Evolutionary conservation across 1,140 invertebrate species (phyloP), one percentile per base, ranked within the genome.

Genomic region (Panagrolaimus sp.): DNA sequence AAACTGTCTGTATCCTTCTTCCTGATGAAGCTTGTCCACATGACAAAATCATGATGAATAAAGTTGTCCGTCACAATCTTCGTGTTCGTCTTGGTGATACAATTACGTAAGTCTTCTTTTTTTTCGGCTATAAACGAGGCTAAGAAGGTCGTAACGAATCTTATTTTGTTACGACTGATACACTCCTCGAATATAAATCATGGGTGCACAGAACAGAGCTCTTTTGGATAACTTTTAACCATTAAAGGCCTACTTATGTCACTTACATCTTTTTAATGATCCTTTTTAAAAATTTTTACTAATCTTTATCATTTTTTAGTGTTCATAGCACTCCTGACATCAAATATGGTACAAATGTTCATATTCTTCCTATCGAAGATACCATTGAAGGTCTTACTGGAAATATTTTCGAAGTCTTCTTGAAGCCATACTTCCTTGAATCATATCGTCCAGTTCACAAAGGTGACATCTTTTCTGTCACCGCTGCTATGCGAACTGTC

Each of bases 351-450:
- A 97, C 97, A 84, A 87, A 95, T 32, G 93, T 99, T 71, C 96
- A 98, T 84, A 93, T 99, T 66, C 86, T 99, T 76, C 96, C 96
- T 0, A 97, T 99, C 84, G 96, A 99, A 87, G 96, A 99, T 82
- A 97, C 96, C 26, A 91, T 99, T 38, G 94, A 97, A 86, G 96
- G 96, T 63, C 87, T 99, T 26, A 94, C 94, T 72, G 96, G 96
- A 74, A 95, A 94, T 85, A 85, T 98, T 10, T 98, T 98, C 85
- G 95, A 98, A 86, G 95, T 98, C 15, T 99, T 94, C 84, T 87
- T 99, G 75, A 98, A 98, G 85, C 96, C 96, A 10, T 99, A 99
- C 84, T 99, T 99, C 85, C 85, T 97, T 83, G 96, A 99, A 86
- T 94, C 96, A 0, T 99, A 99, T 86, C 88, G 96, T 73, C 96